A percentile compares a stretch with the other conserved stretches of the same genome.
These are phyloP conservation scores for Alcis repandata DNA, from an alignment of 2,888 invertebrate genomes.

Conservation along the genomic window DNA sequence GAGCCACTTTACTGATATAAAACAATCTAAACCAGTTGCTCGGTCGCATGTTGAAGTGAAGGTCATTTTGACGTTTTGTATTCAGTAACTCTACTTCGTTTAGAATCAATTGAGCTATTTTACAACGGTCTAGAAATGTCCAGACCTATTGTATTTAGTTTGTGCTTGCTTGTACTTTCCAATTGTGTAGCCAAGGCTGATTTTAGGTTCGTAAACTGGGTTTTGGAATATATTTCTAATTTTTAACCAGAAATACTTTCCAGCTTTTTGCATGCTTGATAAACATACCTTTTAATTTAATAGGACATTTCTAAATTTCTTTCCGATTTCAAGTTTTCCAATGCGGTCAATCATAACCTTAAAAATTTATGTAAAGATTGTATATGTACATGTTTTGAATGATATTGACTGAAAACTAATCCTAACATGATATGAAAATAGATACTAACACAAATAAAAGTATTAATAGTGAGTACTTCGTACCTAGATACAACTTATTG, in stretches of 20 bases:
- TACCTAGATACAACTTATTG: no score
- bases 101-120: conserved; percentile 22
- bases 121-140: conserved; percentile 11
- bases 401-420: no score
- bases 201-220: background rate
- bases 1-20: background rate
- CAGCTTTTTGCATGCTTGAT: background rate
- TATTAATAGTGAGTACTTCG: no score
- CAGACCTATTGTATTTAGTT: background rate
- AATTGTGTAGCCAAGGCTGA: background rate
- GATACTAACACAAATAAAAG: no score
- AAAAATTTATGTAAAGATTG: no score
- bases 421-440: no score
- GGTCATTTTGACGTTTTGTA: conserved; percentile 37
- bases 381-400: no score
- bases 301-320: no score
- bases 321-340: no score
- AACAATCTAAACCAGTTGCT: background rate
- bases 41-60: conserved; percentile 28
- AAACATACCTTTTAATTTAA: no score
- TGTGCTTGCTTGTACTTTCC: conserved; percentile 8
- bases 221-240: background rate
- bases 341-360: no score
- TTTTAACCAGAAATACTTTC: background rate
- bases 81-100: conserved; percentile 1